A percentile compares a stretch with the other conserved stretches of the same genome.
Evolutionary conservation across 2,113 vertebrate species (phyloP).

Genomic region (Baryphthengus martii): DNA sequence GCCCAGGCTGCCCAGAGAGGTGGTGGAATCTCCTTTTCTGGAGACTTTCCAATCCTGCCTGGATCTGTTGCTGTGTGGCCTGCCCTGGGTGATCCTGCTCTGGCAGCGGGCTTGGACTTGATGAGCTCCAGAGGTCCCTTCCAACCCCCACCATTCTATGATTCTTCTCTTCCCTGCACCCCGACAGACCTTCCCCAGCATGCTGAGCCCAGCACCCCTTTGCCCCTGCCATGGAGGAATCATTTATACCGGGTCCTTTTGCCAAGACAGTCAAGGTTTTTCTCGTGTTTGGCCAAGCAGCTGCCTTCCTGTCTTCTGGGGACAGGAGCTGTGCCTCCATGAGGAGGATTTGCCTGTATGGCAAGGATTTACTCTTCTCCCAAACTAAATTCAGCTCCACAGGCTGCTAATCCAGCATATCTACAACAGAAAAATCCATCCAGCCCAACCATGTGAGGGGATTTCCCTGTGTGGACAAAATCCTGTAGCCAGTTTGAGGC

Average conservation of each 20-base stretch:
- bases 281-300: not conserved
- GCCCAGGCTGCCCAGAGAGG: too few species aligned
- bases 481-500: not conserved
- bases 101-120: too few species aligned
- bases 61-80: too few species aligned
- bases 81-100: too few species aligned
- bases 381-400: not conserved
- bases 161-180: not conserved
- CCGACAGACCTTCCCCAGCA: not conserved
- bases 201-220: not conserved
- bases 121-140: too few species aligned
- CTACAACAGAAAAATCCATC: not conserved
- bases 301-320: not conserved
- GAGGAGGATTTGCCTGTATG: not conserved
- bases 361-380: not conserved
- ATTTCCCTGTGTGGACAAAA: not conserved
- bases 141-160: too few species aligned
- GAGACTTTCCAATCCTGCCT: too few species aligned
- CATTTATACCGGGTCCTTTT: not conserved
- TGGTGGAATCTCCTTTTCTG: too few species aligned
- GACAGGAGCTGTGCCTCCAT: not conserved
- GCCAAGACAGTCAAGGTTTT: not conserved
- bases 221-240: not conserved
- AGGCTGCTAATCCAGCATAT: not conserved
- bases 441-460: not conserved